Conservation (phyloP, 1,140 invertebrate species). For the Drosophila insularis region DNA sequence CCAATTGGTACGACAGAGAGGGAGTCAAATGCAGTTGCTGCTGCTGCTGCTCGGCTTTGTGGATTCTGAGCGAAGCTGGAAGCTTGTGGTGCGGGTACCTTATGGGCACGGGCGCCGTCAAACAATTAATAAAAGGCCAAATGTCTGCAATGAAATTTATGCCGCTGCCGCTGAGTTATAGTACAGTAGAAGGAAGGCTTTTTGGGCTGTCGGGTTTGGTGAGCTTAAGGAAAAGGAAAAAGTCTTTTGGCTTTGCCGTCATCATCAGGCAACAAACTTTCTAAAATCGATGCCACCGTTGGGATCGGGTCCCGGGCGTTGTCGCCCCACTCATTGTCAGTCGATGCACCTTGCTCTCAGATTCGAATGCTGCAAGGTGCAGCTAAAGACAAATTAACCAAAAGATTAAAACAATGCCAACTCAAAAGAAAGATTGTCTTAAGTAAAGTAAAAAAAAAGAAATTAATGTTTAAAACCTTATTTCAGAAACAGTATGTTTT, state of each 20-base stretch:
- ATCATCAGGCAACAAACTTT: conserved; percentile 59
- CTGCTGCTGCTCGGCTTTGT: conserved; percentile 21
- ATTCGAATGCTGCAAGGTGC: conserved; percentile 26
- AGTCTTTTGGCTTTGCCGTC: conserved; percentile 57
- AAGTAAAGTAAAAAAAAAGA: too few relatives aligned
- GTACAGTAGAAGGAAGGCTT: conserved; percentile 34
- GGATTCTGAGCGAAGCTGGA: conserved; percentile 20
- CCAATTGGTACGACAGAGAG: neutral
- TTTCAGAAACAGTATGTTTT: neutral
- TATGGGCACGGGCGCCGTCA: conserved; percentile 78
- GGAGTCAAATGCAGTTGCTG: conserved; percentile 37
- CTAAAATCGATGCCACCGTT: conserved; percentile 70
- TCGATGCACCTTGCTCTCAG: conserved; percentile 36
- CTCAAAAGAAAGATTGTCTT: neutral
- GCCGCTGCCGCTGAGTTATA: conserved; percentile 56
- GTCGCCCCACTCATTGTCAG: conserved; percentile 4
- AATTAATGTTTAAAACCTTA: neutral
- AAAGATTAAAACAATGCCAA: conserved; percentile 1
- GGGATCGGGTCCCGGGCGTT: conserved; percentile 35
- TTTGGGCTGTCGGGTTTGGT: conserved; percentile 32
- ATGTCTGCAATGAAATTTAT: conserved; percentile 80
- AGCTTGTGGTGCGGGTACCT: conserved; percentile 47
- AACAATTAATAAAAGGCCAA: conserved; percentile 81
- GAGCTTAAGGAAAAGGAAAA: conserved; percentile 63
- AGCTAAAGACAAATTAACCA: conserved; percentile 25